Percentiles rank a stretch among this genome's conserved stretches.
These are phyloP conservation scores for Gymnocephalus cernua DNA, from an alignment of 2,113 vertebrate genomes.

Conservation along the genomic window DNA sequence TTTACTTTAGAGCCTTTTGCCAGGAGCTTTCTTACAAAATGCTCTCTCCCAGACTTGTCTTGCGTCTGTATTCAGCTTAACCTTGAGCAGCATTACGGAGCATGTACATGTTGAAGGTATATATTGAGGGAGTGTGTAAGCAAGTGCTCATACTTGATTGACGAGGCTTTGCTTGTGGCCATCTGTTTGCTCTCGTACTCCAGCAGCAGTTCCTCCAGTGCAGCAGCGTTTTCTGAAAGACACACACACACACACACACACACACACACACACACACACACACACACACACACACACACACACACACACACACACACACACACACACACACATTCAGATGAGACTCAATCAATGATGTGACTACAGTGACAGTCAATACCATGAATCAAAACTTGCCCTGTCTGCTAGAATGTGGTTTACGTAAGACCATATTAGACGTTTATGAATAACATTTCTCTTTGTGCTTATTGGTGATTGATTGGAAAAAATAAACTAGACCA, in stretches of 20 bases:
- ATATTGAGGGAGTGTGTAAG: neutral
- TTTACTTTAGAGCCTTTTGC: too few species aligned
- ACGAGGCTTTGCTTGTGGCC: constrained; percentile 79
- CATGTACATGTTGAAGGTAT: constrained; percentile 2
- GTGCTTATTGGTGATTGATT: neutral
- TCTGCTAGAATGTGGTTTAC: neutral
- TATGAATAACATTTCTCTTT: neutral
- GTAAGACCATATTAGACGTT: neutral
- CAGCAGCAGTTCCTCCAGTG: constrained; percentile 93
- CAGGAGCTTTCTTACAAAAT: neutral
- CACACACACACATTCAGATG: constrained; percentile 5
- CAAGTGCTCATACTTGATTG: constrained; percentile 86
- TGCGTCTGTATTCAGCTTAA: neutral
- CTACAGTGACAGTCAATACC: neutral
- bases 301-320: constrained; percentile 19
- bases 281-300: constrained; percentile 8
- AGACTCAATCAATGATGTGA: neutral
- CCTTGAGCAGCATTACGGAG: constrained; percentile 17
- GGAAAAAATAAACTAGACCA: neutral
- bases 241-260: constrained; percentile 11
- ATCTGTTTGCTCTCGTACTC: constrained; percentile 91
- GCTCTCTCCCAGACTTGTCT: neutral
- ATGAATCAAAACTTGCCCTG: neutral
- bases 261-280: constrained; percentile 8
- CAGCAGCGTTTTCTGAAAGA: constrained; percentile 91